phyloP scores from a whole-genome alignment of 2,797 vertebrate genomes.

The Acanthurus lineatus region DNA sequence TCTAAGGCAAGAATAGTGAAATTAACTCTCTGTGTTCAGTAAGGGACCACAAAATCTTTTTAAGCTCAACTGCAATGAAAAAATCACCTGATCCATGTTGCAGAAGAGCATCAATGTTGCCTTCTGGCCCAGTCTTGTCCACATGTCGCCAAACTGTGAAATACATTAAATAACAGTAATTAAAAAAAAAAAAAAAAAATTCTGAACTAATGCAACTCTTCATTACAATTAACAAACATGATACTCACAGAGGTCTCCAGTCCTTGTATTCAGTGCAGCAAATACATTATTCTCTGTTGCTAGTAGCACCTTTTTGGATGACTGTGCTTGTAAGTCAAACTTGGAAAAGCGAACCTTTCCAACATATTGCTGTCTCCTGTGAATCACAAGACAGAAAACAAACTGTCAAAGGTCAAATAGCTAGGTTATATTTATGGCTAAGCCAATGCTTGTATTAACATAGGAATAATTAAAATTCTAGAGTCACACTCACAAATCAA shows the following conservation, averaged over 20 bases:
- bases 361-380: constrained; percentile 95
- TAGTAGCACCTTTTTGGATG: constrained; percentile 93
- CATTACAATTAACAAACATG: background rate
- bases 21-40: background rate
- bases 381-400: constrained; percentile 32
- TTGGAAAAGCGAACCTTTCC: constrained; percentile 94
- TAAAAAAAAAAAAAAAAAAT: too few species aligned
- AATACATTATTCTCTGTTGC: constrained; percentile 96
- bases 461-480: background rate
- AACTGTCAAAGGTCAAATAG: constrained; percentile 1
- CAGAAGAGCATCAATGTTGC: constrained; percentile 90
- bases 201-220: background rate
- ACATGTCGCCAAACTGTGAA: constrained; percentile 95
- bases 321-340: constrained; percentile 90
- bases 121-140: constrained; percentile 92
- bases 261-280: constrained; percentile 93
- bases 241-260: constrained; percentile 93
- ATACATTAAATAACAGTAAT: constrained; percentile 14
- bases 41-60: background rate
- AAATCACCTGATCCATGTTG: constrained; percentile 91
- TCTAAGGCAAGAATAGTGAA: constrained; percentile 79
- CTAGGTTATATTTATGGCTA: background rate
- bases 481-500: background rate
- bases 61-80: background rate
- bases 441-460: background rate